Evolutionary conservation across 1,140 invertebrate genomes (phyloP), one percentile per base, ranked within the genome.

Genomic region (Rhyacophila brunnea): DNA sequence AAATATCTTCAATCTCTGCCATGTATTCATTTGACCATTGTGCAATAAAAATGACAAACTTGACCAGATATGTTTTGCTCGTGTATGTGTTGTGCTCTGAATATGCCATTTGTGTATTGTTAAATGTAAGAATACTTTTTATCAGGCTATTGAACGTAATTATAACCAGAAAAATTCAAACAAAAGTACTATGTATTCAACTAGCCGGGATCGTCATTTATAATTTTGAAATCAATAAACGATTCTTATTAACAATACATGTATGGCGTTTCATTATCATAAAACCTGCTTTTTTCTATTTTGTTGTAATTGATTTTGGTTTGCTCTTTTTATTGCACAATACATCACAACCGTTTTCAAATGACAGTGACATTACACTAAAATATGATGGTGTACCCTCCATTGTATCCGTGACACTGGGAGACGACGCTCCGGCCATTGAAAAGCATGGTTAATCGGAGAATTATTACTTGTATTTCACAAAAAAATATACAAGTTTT

Each of bases 21-120:
- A 28, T 28, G 23, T 28, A 9, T 28, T n/a, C n/a, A n/a, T n/a
- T n/a, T 28, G 9, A 28, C 23, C 9, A 28, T 28, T 28, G 23
- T 28, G 23, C 23, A 28, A 28, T 28, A 28, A 28, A 28, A 28
- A 28, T 28, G 23, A 28, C 23, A 28, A 28, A 28, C 9, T 28
- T 5, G 23, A 28, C 23, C 23, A 28, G 23, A 28, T 28, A 28
- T 28, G 23, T 28, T 28, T 28, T 28, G 23, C 40, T 42, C 23
- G 57, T 64, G 58, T 58, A 48, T 64, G 62, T 65, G 58, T 61
- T 60, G 62, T 64, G 48, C 48, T 53, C 40, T 56, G 53, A 62
- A 64, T 56, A 62, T 58, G 64, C 64, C 64, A 65, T 62, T 59
- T 50, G 49, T 62, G 64, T 65, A 65, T 65, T 65, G 64, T 65